Evolutionary conservation across 30 jellyfish, hydroid and myxozoan species (phyloP).

Genomic region (Catostylus mosaicus): DNA sequence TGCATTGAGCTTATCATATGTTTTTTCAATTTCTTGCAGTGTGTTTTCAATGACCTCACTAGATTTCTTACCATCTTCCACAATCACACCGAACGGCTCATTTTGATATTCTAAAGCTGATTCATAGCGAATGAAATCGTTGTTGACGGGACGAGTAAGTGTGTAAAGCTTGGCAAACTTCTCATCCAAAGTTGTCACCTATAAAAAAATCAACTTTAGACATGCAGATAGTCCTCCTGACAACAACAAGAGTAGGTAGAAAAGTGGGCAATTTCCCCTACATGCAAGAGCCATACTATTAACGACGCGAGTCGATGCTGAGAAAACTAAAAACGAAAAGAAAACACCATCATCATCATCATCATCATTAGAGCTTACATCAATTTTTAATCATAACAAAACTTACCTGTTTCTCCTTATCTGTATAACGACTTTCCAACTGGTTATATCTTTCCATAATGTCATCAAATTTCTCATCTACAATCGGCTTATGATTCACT

Average conservation of each 20-base stretch:
- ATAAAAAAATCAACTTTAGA: neutral
- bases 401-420: conserved; percentile 64
- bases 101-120: conserved; percentile 48
- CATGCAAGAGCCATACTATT: too few species aligned
- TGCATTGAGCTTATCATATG: conserved; percentile 41
- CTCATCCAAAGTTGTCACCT: conserved; percentile 57
- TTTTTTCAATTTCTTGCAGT: conserved; percentile 46
- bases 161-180: conserved; percentile 62
- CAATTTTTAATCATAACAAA: too few species aligned
- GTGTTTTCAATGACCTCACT: conserved; percentile 31
- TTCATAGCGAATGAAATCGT: conserved; percentile 51
- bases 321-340: too few species aligned
- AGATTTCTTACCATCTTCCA: conserved; percentile 59
- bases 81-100: conserved; percentile 75
- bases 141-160: conserved; percentile 51
- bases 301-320: too few species aligned
- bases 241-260: too few species aligned
- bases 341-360: too few species aligned
- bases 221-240: too few species aligned
- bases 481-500: conserved; percentile 58
- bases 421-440: conserved; percentile 36
- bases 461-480: conserved; percentile 55
- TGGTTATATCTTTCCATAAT: conserved; percentile 49
- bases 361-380: too few species aligned
- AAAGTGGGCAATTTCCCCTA: too few species aligned